Evolutionary conservation across 1,140 invertebrate genomes (phyloP), one percentile per base, ranked within the genome.

Genomic region (Pissodes strobi): DNA sequence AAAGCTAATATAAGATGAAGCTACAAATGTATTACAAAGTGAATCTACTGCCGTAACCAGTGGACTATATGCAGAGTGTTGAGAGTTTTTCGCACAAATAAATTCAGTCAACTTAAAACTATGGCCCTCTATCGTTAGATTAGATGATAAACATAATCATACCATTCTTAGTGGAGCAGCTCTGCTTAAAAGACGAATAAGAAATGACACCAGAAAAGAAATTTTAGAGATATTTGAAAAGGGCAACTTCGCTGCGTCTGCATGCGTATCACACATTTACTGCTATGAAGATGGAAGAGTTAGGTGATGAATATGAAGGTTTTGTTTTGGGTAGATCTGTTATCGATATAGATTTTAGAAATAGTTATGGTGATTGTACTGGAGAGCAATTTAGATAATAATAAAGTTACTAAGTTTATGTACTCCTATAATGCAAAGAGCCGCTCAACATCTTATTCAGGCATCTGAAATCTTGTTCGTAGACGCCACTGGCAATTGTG

Each of bases 351-450:
- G 9, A 60, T 12, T 60, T 60, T 38, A 49, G 49, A 49, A 3
- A 38, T 4, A 4, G 12, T 1, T 60, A 49, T 19, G 27, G 58
- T 9, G 17, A 48, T 27, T 15, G 58, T 37, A 34, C 43, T 53
- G 37, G 30, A 53, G 21, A 34, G 13, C 1, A 19, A 9, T 5
- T 53, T 53, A 53, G 8, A 8, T 1, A 13, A 9, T 2, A 1
- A 53, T n/a, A 2, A 38, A 1, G 21, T 15, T 2, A 53, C 21
- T 58, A n/a, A 17, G 18, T 4, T 43, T 58, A 58, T 58, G 55
- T 39, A 58, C 58, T 19, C 58, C 37, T 1, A 37, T 52, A 19
- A 62, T 52, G 60, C 37, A 62, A 39, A 52, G 49, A 34, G 49
- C 60, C 2, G 27, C n/a, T n/a, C n/a, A n/a, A n/a, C n/a, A n/a